Conservation (phyloP, 2,888 invertebrate species). For the Sphaerophoria taeniata region DNA sequence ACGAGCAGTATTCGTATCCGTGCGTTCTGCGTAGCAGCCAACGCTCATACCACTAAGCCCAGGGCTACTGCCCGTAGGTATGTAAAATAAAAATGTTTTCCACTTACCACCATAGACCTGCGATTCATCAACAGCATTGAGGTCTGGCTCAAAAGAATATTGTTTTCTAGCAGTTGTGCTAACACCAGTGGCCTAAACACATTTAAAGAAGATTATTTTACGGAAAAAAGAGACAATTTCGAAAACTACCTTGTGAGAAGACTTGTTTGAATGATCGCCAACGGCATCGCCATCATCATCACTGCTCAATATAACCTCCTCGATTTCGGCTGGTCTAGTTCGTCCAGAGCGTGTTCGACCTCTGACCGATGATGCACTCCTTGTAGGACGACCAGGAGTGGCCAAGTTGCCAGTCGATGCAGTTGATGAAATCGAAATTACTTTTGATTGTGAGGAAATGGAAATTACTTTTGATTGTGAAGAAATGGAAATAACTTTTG, state of each 20-base stretch:
- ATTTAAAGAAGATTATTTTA: not conserved
- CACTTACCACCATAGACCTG: conserved; percentile 79
- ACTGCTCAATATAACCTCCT: conserved; percentile 88
- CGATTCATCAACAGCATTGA: conserved; percentile 80
- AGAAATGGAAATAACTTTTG: conserved; percentile 58
- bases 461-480: conserved; percentile 71
- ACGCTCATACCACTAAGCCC: too few species aligned
- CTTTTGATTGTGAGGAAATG: conserved; percentile 71
- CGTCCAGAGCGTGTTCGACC: conserved; percentile 81
- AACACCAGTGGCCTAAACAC: conserved; percentile 64
- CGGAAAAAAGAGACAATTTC: not conserved
- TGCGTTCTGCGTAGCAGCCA: too few species aligned
- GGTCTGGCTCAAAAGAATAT: conserved; percentile 79
- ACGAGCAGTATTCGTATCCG: too few species aligned
- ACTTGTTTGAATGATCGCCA: conserved; percentile 77
- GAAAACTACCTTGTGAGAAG: conserved; percentile 76
- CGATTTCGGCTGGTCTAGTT: conserved; percentile 85
- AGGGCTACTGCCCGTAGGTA: too few species aligned
- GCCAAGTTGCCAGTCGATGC: conserved; percentile 24
- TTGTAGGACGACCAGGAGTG: conserved; percentile 76
- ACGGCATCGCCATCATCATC: conserved; percentile 86
- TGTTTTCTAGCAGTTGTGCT: conserved; percentile 76
- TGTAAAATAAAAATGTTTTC: too few species aligned
- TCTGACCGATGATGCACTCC: conserved; percentile 76
- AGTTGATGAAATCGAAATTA: conserved; percentile 32